These are phyloP conservation scores for Heteronetta atricapilla DNA, from an alignment of 2,113 vertebrate species.

Conservation along the genomic window DNA sequence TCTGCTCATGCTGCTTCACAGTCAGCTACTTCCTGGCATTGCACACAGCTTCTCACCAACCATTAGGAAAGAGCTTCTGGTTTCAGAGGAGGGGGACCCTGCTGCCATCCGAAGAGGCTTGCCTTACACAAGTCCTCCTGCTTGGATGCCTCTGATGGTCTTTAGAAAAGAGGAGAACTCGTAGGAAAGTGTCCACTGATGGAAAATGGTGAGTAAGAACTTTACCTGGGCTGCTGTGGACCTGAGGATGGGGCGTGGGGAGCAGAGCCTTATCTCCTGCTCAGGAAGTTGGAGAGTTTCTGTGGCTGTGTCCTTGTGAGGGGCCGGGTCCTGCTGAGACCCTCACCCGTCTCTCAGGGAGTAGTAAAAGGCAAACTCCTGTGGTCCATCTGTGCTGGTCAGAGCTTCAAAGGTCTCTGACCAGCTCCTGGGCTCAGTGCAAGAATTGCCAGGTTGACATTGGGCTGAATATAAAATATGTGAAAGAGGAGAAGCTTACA, in stretches of 20 bases:
- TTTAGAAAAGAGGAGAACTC: not conserved
- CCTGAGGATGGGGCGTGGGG: fast-evolving
- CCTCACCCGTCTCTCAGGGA: not conserved
- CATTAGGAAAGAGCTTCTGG: not conserved
- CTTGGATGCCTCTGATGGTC: not conserved
- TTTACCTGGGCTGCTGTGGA: not conserved
- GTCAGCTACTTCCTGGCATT: slow-evolving; percentile 25
- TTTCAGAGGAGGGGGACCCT: not conserved
- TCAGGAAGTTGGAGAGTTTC: not conserved
- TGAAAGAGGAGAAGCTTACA: not conserved
- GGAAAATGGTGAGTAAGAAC: slow-evolving; percentile 60
- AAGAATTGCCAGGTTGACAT: not conserved
- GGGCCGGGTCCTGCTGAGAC: not conserved
- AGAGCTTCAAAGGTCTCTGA: not conserved
- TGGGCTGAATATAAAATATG: not conserved
- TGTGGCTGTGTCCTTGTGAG: not conserved
- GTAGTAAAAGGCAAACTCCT: not conserved
- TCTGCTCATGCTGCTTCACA: not conserved
- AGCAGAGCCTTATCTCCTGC: fast-evolving
- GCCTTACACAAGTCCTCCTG: not conserved
- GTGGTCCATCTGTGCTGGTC: not conserved
- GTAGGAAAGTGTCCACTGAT: not conserved
- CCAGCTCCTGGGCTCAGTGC: not conserved
- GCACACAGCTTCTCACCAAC: not conserved
- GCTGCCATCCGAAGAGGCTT: not conserved